Base-by-base conservation (phyloP, 2,113 vertebrate species). In the Podilymbus podiceps region DNA sequence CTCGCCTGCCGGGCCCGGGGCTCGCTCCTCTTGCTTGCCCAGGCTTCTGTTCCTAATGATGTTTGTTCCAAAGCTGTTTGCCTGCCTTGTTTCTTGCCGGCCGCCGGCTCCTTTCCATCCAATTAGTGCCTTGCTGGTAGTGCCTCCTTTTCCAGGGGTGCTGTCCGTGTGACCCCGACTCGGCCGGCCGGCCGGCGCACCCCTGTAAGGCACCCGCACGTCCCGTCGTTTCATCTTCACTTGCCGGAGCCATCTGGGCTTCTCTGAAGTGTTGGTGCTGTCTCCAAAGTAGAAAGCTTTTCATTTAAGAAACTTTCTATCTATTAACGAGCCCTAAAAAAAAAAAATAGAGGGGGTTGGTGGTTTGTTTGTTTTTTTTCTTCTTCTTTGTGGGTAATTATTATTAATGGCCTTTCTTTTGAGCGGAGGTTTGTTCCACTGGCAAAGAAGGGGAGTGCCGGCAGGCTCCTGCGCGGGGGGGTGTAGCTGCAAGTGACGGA, bases 251-350 rank as follows among this genome's bases (percentile, higher is more conserved):
- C 60, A 72, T 47, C 85, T 83, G 95, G 82, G 21, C 44, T 64
- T 35, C 91, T 98, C 97, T 85, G 94, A 96, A 95, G 93, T 71
- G 68, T 68, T 49, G 66, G 53, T 90, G 75, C 85, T 52, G 60
- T 86, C 95, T 97, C 89, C 90, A 80, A 96, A 91, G 89, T 85
- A 96, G 95, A 97, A 97, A 96, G 91, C 89, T 73, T 95, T 96
- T 97, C 97, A 97, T 97, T 97, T 96, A 97, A 97, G 88, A n/a
- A n/a, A n/a, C n/a, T n/a, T n/a, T n/a, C n/a, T n/a, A n/a, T n/a
- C n/a, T n/a, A n/a, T n/a, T n/a, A n/a, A n/a, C n/a, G n/a, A n/a
- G n/a, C n/a, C n/a, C n/a, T n/a, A n/a, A n/a, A n/a, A n/a, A n/a
- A n/a, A n/a, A n/a, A n/a, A n/a, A n/a, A n/a, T n/a, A n/a, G n/a